Conservation (phyloP, 2,797 vertebrate species). For the Knipowitschia caucasica region DNA sequence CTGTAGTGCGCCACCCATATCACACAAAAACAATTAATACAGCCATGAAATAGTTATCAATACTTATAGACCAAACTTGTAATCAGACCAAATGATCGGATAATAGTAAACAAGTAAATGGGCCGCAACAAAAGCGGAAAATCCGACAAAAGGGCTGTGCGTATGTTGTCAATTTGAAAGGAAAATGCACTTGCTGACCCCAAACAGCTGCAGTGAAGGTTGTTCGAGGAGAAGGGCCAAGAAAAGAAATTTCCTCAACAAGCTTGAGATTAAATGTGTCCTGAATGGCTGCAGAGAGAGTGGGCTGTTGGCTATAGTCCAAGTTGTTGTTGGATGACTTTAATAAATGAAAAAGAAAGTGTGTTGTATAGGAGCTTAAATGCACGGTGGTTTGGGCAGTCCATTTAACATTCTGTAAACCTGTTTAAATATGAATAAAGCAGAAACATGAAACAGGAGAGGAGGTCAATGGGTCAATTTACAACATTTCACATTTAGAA, state of each 20-base stretch:
- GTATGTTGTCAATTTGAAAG: slow-evolving; percentile 53
- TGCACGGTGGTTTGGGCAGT: not conserved
- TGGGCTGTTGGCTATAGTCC: slow-evolving; percentile 25
- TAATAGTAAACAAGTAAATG: slow-evolving; percentile 7
- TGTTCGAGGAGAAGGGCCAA: slow-evolving; percentile 48
- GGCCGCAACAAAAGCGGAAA: too few relatives aligned
- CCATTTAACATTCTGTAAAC: not conserved
- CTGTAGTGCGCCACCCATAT: too few relatives aligned
- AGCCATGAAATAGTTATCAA: too few relatives aligned
- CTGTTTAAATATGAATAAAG: not conserved
- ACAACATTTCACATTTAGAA: not conserved
- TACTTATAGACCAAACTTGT: too few relatives aligned
- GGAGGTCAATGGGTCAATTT: not conserved
- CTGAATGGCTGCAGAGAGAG: slow-evolving; percentile 29
- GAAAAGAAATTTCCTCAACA: slow-evolving; percentile 38
- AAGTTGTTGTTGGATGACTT: not conserved
- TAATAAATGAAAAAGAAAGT: not conserved
- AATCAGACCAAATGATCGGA: slow-evolving; percentile 5
- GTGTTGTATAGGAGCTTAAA: not conserved
- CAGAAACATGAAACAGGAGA: too few relatives aligned
- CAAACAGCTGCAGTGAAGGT: slow-evolving; percentile 59
- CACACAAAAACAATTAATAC: too few relatives aligned
- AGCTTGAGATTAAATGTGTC: slow-evolving; percentile 31
- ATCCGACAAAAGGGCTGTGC: slow-evolving; percentile 38
- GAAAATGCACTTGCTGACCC: slow-evolving; percentile 50